A percentile compares a stretch with the other conserved stretches of the same genome.
These are phyloP conservation scores for Psittacula echo DNA, from an alignment of 2,797 vertebrate species.

Conservation along the genomic window DNA sequence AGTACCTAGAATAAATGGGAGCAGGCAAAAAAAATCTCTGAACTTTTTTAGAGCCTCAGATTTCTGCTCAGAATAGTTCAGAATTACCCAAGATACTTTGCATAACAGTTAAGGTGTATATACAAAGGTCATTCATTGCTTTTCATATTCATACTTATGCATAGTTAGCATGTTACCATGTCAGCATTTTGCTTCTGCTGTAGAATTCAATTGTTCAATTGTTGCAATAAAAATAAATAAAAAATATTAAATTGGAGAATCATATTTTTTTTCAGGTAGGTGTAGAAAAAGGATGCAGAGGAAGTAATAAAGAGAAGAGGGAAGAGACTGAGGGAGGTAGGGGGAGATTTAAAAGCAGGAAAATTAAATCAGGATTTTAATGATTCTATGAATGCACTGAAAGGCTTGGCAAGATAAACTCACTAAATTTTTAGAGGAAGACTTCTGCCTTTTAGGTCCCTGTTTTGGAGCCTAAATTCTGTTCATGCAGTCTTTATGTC, in stretches of 20 bases:
- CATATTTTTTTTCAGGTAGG: neutral
- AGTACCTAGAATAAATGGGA: neutral
- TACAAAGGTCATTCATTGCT: neutral
- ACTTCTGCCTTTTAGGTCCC: neutral
- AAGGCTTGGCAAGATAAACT: neutral
- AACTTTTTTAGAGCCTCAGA: neutral
- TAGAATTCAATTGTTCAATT: neutral
- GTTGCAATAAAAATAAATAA: neutral
- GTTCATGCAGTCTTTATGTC: accelerated
- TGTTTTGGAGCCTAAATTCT: neutral
- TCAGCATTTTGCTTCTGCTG: neutral
- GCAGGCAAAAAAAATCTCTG: neutral
- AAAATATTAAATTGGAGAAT: neutral
- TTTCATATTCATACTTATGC: neutral
- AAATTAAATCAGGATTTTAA: neutral
- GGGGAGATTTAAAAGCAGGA: neutral
- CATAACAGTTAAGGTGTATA: neutral
- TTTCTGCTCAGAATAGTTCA: neutral
- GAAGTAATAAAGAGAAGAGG: neutral
- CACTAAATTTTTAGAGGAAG: neutral
- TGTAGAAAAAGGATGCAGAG: neutral
- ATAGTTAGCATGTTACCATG: neutral
- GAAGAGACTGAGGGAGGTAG: neutral
- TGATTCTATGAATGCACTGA: neutral
- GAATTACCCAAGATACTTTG: neutral